Evolutionary conservation across 1,140 invertebrate genomes (phyloP).

Genomic region (Zaprionus tsacasi): DNA sequence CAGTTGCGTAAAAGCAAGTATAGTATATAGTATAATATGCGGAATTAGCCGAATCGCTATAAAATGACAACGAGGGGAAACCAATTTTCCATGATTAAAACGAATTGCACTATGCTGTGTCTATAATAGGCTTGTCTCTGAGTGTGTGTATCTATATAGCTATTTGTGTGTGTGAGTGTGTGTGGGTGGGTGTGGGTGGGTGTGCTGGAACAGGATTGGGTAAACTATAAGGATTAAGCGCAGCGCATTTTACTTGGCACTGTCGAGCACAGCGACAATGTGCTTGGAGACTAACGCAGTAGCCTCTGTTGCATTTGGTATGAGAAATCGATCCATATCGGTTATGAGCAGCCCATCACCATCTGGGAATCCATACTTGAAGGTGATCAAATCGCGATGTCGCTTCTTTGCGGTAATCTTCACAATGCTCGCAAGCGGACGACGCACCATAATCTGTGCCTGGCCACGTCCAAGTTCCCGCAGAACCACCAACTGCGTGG

Average conservation of each 20-base stretch:
- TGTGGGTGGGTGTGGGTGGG: slow-evolving; percentile 30
- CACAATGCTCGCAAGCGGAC: slow-evolving; percentile 94
- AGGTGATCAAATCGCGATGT: slow-evolving; percentile 97
- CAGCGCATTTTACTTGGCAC: slow-evolving; percentile 48
- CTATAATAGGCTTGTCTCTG: slow-evolving; percentile 18
- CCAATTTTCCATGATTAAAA: slow-evolving; percentile 58
- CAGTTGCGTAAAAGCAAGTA: slow-evolving; percentile 50
- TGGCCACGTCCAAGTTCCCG: slow-evolving; percentile 91
- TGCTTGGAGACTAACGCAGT: slow-evolving; percentile 87
- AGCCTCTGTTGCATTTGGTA: slow-evolving; percentile 95
- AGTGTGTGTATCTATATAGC: slow-evolving; percentile 21
- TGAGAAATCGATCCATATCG: slow-evolving; percentile 96
- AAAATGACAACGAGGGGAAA: slow-evolving; percentile 56
- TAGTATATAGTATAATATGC: slow-evolving; percentile 2
- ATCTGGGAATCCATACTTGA: slow-evolving; percentile 87
- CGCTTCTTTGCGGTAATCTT: slow-evolving; percentile 98
- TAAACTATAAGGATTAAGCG: slow-evolving; percentile 2
- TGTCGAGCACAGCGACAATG: slow-evolving; percentile 84
- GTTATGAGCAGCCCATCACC: slow-evolving; percentile 84
- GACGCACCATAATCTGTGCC: slow-evolving; percentile 93
- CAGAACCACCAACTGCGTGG: slow-evolving; percentile 94
- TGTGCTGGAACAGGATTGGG: slow-evolving; percentile 1
- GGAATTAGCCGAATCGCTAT: slow-evolving; percentile 24
- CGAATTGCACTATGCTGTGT: slow-evolving; percentile 50
- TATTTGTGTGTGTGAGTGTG: slow-evolving; percentile 30